Percentiles rank a stretch among this genome's conserved stretches.
Evolutionary conservation across 2,113 vertebrate species (phyloP).

Genomic region (Podarcis cretensis): DNA sequence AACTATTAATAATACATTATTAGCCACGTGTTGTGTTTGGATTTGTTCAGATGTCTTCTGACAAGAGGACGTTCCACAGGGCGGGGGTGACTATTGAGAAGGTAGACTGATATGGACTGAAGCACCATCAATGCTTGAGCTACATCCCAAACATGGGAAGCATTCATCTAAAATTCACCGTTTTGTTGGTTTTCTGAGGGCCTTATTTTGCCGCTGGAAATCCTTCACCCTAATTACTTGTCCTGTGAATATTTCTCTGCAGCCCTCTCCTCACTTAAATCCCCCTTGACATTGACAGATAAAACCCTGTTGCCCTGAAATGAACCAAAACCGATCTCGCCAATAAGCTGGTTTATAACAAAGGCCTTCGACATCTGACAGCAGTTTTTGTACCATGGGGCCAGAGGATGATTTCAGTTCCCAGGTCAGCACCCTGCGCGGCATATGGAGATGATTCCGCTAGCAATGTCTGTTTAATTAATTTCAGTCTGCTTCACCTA

Average conservation of each 20-base stretch:
- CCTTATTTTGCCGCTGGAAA: slow-evolving; percentile 51
- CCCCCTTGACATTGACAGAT: slow-evolving; percentile 63
- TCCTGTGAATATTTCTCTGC: slow-evolving; percentile 68
- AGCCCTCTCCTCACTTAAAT: slow-evolving; percentile 62
- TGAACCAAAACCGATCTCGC: slow-evolving; percentile 68
- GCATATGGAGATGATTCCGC: slow-evolving; percentile 60
- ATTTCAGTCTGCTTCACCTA: slow-evolving; percentile 75
- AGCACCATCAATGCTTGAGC: not conserved
- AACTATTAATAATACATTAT: no score
- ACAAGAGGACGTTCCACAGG: no score
- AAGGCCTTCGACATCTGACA: slow-evolving; percentile 64
- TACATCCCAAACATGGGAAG: slow-evolving; percentile 3
- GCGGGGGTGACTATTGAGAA: no score
- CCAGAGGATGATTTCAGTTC: slow-evolving; percentile 64
- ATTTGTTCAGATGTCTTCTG: no score
- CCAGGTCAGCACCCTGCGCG: slow-evolving; percentile 64
- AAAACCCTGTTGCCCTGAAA: slow-evolving; percentile 70
- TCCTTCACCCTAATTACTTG: slow-evolving; percentile 67
- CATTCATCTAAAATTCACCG: slow-evolving; percentile 25
- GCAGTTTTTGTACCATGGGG: slow-evolving; percentile 62
- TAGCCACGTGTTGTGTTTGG: no score
- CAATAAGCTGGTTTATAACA: slow-evolving; percentile 67
- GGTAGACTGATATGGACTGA: not conserved
- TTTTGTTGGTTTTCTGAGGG: slow-evolving; percentile 3
- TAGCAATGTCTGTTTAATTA: slow-evolving; percentile 72